These are phyloP conservation scores for Zeus faber DNA, from an alignment of 2,113 vertebrate species.

Conservation along the genomic window DNA sequence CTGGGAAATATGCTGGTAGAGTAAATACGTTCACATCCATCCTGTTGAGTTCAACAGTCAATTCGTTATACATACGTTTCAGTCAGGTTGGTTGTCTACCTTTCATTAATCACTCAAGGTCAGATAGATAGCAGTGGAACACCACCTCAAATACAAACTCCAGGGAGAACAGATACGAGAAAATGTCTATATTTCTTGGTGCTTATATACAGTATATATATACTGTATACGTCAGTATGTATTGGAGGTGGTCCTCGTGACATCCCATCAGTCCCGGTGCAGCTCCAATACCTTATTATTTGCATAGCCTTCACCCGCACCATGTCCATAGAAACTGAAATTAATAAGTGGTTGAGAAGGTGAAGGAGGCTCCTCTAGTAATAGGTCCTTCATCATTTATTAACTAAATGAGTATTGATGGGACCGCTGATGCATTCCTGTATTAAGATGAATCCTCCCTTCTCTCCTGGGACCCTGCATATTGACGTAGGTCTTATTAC, in stretches of 20 bases:
- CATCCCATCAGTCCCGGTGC: conserved; percentile 30
- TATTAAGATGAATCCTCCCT: conserved; percentile 30
- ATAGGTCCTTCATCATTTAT: conserved; percentile 42
- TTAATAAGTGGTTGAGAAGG: not conserved
- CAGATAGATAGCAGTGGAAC: too few species aligned
- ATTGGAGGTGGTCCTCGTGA: not conserved
- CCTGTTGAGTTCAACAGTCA: too few species aligned
- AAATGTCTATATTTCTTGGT: too few species aligned
- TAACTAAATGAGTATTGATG: conserved; percentile 43
- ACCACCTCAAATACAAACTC: too few species aligned
- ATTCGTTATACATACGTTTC: too few species aligned
- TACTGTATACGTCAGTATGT: conserved; percentile 1
- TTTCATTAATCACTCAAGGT: too few species aligned
- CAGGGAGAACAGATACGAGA: too few species aligned
- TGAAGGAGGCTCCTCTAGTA: conserved; percentile 17
- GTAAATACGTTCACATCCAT: too few species aligned
- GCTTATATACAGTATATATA: conserved; percentile 1
- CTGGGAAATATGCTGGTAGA: too few species aligned
- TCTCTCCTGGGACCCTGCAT: conserved; percentile 32
- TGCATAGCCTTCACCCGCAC: conserved; percentile 24
- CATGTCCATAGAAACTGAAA: conserved; percentile 3
- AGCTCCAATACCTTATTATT: conserved; percentile 26
- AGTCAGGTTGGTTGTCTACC: too few species aligned
- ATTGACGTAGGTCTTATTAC: conserved; percentile 44
- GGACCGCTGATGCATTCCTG: conserved; percentile 23